Conservation (phyloP, 2,113 vertebrate species). For the Bos taurus region ARS-UCD2.0 NC_037337.1:99274501-99275000, state of each 20-base stretch:
- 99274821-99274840: too few species aligned
- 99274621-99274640: background rate
- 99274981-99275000: background rate
- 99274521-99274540: background rate
- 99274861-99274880: too few species aligned
- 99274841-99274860: too few species aligned
- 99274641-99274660: background rate
- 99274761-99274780: too few species aligned
- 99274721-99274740: fast-evolving
- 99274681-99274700: too few species aligned
- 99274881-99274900: too few species aligned
- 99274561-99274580: background rate
- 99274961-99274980: background rate
- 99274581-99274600: background rate
- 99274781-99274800: too few species aligned
- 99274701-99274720: too few species aligned
- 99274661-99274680: background rate
- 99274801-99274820: too few species aligned
- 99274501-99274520: fast-evolving
- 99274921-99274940: too few species aligned
- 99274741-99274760: too few species aligned
- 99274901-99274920: too few species aligned
- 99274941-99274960: background rate
- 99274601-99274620: background rate
- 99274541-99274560: background rate